Evolutionary conservation across 2,113 vertebrate species (phyloP).

Genomic region (Pithys albifrons): DNA sequence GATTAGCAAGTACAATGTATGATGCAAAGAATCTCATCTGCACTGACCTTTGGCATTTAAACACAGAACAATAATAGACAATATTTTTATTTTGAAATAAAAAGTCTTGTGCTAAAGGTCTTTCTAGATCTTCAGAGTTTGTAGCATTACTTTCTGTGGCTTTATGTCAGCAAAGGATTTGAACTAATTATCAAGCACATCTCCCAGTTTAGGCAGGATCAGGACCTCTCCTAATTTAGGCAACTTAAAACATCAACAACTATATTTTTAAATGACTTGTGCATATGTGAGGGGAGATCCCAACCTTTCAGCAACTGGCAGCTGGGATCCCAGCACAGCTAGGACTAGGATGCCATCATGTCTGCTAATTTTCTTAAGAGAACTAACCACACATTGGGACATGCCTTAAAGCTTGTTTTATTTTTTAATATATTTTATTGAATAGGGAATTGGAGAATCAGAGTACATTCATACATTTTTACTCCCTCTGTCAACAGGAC

Average conservation of each 20-base stretch:
- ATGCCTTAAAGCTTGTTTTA: slow-evolving; percentile 31
- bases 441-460: slow-evolving; percentile 39
- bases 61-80: neutral
- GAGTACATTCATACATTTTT: neutral
- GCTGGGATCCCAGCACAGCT: slow-evolving; percentile 5
- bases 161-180: neutral
- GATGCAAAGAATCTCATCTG: neutral
- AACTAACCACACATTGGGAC: neutral
- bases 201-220: neutral
- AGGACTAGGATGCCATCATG: neutral
- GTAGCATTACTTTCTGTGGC: neutral
- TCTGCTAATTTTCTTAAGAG: slow-evolving; percentile 37
- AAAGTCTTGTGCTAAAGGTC: neutral
- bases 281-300: neutral
- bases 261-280: slow-evolving; percentile 22
- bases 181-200: neutral
- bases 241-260: neutral
- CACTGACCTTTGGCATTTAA: neutral
- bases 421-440: slow-evolving; percentile 45
- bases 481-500: slow-evolving; percentile 2
- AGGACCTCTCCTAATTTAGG: slow-evolving; percentile 7
- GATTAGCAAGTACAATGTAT: too few species aligned
- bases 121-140: neutral
- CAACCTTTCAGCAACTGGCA: neutral
- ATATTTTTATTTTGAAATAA: neutral